Evolutionary conservation across 2,113 vertebrate genomes (phyloP).

Genomic region (Rhagologus leucostigma): DNA sequence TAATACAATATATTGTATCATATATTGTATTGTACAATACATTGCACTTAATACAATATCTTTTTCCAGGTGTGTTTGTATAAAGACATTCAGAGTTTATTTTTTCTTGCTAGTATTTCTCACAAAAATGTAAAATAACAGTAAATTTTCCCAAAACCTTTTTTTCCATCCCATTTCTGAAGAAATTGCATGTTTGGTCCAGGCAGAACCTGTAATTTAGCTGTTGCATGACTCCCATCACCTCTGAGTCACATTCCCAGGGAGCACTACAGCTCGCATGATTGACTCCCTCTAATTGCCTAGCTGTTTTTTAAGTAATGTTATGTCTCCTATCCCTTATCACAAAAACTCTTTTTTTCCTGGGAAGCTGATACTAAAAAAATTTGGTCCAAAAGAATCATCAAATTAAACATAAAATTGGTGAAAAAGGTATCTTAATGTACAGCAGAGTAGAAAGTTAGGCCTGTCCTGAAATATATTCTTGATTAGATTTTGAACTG

Average conservation of each 20-base stretch:
- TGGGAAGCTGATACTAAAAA: neutral
- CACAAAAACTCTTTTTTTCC: neutral
- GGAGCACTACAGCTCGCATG: fast-evolving
- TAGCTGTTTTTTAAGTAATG: neutral
- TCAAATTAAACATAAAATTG: neutral
- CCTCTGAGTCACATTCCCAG: neutral
- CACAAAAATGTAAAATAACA: neutral
- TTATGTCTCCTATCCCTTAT: neutral
- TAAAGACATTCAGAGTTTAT: neutral
- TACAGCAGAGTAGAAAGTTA: neutral
- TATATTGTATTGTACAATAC: neutral
- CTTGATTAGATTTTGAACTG: neutral
- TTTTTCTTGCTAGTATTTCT: neutral
- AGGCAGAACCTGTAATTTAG: neutral
- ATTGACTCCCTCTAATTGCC: neutral
- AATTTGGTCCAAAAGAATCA: neutral
- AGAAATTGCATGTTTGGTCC: neutral
- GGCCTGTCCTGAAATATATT: neutral
- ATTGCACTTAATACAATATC: neutral
- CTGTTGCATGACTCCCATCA: neutral
- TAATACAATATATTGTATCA: neutral
- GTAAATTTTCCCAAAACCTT: neutral
- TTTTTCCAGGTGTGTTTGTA: neutral
- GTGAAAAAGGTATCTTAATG: neutral
- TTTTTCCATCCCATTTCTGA: neutral